Evolutionary conservation across 2,797 vertebrate genomes (phyloP).

Genomic region (Pipistrellus pygmaeus): DNA sequence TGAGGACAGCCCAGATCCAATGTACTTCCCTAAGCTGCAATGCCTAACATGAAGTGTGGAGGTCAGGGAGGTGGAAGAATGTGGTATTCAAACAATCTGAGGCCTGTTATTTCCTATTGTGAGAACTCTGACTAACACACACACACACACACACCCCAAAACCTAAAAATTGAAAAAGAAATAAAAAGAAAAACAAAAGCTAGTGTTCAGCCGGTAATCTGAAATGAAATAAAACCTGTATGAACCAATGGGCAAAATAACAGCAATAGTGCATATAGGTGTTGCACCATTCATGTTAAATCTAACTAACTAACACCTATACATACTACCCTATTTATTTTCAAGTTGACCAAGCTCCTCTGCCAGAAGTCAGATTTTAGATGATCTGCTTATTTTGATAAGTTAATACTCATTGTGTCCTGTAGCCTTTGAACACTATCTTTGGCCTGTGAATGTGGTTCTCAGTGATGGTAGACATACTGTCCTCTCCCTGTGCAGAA

Average conservation of each 20-base stretch:
- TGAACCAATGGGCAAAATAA: background rate
- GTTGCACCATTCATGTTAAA: background rate
- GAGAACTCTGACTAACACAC: too few species aligned
- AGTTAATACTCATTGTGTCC: background rate
- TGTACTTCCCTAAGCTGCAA: background rate
- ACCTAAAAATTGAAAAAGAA: background rate
- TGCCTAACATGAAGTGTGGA: background rate
- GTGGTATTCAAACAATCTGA: background rate
- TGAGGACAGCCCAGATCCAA: background rate
- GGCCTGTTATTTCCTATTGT: too few species aligned
- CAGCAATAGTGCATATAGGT: background rate
- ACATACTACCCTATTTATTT: background rate
- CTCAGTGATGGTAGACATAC: background rate
- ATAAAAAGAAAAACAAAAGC: background rate
- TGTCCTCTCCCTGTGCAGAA: background rate
- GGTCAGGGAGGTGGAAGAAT: background rate
- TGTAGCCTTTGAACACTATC: background rate
- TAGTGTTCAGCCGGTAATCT: background rate
- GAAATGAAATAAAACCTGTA: background rate
- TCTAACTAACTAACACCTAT: background rate
- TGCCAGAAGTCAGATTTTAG: background rate
- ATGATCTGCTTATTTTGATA: background rate
- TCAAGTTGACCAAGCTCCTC: background rate
- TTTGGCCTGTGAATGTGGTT: background rate
- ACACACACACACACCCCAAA: too few species aligned